Percentiles rank a stretch among this genome's conserved stretches.
Conservation (phyloP, 2,113 vertebrate species). For the Lepus americanus region DNA sequence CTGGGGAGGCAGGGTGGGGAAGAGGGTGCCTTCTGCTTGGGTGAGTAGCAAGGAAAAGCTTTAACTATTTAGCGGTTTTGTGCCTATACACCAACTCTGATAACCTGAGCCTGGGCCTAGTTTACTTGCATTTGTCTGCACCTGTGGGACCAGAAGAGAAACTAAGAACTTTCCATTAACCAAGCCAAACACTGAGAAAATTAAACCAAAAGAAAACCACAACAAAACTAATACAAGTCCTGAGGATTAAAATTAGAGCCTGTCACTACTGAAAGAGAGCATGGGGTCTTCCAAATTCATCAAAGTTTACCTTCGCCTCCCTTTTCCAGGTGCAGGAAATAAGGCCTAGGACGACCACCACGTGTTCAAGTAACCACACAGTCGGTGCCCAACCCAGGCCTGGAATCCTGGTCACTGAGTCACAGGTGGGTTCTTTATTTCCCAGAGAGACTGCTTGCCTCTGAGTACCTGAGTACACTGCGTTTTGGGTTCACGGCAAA, state of each 20-base stretch:
- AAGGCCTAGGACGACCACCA: neutral
- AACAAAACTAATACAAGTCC: neutral
- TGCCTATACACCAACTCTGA: neutral
- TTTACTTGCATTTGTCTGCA: neutral
- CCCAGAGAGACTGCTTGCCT: neutral
- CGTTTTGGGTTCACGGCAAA: neutral
- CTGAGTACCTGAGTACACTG: neutral
- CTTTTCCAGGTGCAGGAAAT: neutral
- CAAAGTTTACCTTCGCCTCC: neutral
- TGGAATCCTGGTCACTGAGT: neutral
- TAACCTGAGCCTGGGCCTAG: neutral
- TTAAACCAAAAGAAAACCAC: neutral
- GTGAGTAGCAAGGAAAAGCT: neutral
- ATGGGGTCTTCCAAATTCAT: neutral
- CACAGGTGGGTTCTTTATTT: neutral
- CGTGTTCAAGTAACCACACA: neutral
- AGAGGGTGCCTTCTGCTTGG: neutral
- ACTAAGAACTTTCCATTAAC: neutral
- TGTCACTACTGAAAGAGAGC: neutral
- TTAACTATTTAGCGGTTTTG: no score
- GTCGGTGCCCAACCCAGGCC: neutral
- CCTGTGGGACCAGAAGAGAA: neutral
- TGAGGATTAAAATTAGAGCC: neutral
- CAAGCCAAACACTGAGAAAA: slow-evolving; percentile 31
- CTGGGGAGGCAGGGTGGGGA: neutral